phyloP scores from a whole-genome alignment of 1,140 invertebrate genomes.

The Acromyrmex heyeri region DNA sequence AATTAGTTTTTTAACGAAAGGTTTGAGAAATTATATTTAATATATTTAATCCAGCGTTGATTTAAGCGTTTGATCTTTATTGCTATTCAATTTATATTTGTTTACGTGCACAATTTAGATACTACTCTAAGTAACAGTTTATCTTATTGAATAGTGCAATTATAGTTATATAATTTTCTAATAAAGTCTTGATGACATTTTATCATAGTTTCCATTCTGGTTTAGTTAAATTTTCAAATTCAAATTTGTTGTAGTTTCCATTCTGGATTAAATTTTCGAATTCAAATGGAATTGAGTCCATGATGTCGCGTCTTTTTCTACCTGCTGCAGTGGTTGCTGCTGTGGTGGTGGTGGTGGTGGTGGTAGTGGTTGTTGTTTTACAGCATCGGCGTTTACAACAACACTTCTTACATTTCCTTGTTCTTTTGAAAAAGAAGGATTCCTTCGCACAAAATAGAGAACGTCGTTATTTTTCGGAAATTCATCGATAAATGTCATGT shows the following conservation, averaged over 20 bases:
- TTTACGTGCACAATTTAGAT: neutral
- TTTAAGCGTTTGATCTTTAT: conserved; percentile 26
- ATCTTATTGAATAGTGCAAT: neutral
- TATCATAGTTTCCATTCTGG: neutral
- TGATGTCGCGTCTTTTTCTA: conserved; percentile 12
- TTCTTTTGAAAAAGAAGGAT: neutral
- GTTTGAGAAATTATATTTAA: neutral
- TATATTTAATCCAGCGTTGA: neutral
- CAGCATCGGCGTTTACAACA: neutral
- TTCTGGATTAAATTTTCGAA: no score
- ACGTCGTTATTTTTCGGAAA: neutral
- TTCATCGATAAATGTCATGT: neutral
- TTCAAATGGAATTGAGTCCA: neutral
- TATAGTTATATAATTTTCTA: neutral
- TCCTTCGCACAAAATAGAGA: neutral
- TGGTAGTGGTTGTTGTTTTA: neutral
- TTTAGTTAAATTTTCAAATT: neutral
- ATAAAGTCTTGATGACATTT: neutral
- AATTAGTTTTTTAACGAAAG: neutral
- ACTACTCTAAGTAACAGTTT: neutral
- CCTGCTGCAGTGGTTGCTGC: neutral
- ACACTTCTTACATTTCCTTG: no score
- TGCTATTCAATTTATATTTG: neutral
- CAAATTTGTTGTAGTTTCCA: neutral
- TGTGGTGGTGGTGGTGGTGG: neutral